Evolutionary conservation across 1,140 invertebrate species (phyloP).

Genomic region (Ericerus pela): DNA sequence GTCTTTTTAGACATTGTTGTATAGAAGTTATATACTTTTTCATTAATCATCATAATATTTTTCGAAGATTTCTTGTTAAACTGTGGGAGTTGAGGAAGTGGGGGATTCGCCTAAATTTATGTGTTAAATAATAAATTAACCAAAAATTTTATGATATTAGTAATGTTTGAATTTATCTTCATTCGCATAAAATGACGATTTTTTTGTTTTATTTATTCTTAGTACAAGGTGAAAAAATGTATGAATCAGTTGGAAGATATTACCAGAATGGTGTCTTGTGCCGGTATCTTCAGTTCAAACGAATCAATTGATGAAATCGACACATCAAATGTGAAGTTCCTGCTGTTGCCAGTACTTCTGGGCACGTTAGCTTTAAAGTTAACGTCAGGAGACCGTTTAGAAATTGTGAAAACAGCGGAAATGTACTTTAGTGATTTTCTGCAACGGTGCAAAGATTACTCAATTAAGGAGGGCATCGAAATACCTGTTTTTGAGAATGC

Average conservation of each 20-base stretch:
- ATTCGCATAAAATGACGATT: too few relatives aligned
- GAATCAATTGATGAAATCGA: conserved; percentile 74
- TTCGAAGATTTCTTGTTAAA: too few relatives aligned
- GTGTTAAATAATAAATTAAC: too few relatives aligned
- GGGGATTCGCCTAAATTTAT: too few relatives aligned
- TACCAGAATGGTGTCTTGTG: conserved; percentile 57
- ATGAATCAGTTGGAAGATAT: conserved; percentile 60
- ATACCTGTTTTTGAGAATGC: conserved; percentile 31
- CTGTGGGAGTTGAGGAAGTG: too few relatives aligned
- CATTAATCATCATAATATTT: too few relatives aligned
- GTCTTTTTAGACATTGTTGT: too few relatives aligned
- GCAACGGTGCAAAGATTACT: conserved; percentile 60
- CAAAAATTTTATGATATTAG: too few relatives aligned
- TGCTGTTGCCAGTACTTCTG: conserved; percentile 67
- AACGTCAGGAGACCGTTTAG: conserved; percentile 42
- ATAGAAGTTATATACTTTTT: too few relatives aligned
- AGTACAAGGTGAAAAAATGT: conserved; percentile 48
- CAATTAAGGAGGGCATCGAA: conserved; percentile 42
- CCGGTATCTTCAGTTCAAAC: conserved; percentile 73
- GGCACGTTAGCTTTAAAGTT: conserved; percentile 56
- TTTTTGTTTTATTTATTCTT: conserved; percentile 26
- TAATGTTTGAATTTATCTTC: too few relatives aligned
- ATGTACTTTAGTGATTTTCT: conserved; percentile 77
- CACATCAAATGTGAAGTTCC: conserved; percentile 68
- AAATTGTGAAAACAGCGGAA: conserved; percentile 54